Conservation (phyloP, 2,797 vertebrate genomes). For the Tapirus indicus region DNA sequence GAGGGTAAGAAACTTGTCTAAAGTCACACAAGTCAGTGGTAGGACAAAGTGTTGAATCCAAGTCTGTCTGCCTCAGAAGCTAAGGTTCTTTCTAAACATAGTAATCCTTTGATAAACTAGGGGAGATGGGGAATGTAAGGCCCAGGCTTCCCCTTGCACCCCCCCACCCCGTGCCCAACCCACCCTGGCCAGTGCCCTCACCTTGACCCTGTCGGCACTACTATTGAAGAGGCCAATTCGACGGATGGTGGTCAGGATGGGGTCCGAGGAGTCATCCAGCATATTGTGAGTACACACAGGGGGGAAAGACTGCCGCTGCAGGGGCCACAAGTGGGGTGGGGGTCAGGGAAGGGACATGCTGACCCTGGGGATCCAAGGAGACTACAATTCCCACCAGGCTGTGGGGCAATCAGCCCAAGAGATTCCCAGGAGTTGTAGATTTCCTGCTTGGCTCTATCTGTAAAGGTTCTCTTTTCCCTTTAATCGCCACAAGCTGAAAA, state of each 20-base stretch:
- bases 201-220: conserved; percentile 94
- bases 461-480: neutral
- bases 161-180: neutral
- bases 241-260: conserved; percentile 94
- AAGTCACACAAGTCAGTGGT: neutral
- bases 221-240: conserved; percentile 96
- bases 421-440: neutral
- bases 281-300: conserved; percentile 97
- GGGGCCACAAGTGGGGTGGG: neutral
- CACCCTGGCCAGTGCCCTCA: conserved; percentile 64
- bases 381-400: neutral
- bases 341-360: neutral
- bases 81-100: neutral
- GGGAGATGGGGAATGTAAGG: neutral
- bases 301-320: conserved; percentile 92
- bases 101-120: neutral
- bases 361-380: neutral
- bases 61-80: neutral
- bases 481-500: neutral
- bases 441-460: neutral
- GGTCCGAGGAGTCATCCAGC: conserved; percentile 95
- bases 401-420: neutral
- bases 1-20: neutral
- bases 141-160: neutral
- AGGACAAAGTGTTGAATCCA: neutral